Evolutionary conservation across 1,140 invertebrate genomes (phyloP).

Genomic region (Drosophila oshimai): DNA sequence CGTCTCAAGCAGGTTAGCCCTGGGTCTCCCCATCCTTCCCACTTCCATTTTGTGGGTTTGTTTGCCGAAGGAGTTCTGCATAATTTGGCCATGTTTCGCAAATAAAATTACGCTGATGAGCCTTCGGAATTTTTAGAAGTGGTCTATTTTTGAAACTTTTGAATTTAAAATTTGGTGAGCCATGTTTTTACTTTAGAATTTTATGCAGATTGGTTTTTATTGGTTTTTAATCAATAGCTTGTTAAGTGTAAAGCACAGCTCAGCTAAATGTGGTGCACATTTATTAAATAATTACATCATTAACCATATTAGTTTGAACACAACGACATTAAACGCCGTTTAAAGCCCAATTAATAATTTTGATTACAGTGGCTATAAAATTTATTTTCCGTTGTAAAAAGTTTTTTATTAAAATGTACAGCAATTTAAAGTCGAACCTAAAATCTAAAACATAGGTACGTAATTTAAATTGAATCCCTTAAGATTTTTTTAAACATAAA

Average conservation of each 20-base stretch:
- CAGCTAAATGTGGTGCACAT: neutral
- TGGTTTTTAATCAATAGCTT: constrained; percentile 14
- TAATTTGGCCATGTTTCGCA: constrained; percentile 19
- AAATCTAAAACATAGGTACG: no score
- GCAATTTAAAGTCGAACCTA: no score
- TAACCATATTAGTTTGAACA: no score
- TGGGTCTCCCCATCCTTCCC: neutral
- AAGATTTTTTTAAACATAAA: no score
- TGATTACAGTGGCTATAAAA: no score
- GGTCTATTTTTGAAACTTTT: constrained; percentile 1
- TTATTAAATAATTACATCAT: neutral
- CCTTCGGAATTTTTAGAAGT: neutral
- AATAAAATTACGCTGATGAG: constrained; percentile 23
- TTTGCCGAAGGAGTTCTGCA: constrained; percentile 30
- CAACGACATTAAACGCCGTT: no score
- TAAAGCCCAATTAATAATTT: no score
- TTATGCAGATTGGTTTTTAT: neutral
- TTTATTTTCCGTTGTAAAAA: no score
- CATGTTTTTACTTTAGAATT: neutral
- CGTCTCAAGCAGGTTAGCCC: constrained; percentile 33
- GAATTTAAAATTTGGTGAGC: neutral
- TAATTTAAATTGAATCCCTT: no score
- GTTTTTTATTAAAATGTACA: no score
- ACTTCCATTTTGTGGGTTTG: neutral
- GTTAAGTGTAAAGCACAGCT: no score